phyloP scores from a whole-genome alignment of 2,888 invertebrate species.

The Clunio marinus region DNA sequence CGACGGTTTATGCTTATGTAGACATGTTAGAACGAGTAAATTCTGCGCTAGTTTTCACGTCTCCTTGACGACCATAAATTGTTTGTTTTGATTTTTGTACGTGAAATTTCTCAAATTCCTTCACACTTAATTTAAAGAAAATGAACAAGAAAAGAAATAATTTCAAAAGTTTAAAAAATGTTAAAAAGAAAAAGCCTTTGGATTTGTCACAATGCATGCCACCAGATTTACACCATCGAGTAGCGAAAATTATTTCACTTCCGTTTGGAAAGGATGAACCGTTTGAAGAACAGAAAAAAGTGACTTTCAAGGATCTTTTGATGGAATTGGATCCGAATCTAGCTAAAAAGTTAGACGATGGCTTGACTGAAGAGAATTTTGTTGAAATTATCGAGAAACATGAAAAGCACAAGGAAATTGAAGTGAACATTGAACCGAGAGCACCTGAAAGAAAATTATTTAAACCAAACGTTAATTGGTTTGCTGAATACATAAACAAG shows the following conservation, averaged over 20 bases:
- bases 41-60: too few species aligned
- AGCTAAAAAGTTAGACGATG: slow-evolving; percentile 32
- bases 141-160: too few species aligned
- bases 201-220: slow-evolving; percentile 48
- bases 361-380: slow-evolving; percentile 47
- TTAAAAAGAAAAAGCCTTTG: slow-evolving; percentile 29
- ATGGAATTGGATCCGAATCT: slow-evolving; percentile 41
- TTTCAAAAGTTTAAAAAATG: neutral
- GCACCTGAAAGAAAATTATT: slow-evolving; percentile 43
- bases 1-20: too few species aligned
- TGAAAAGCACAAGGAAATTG: slow-evolving; percentile 42
- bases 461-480: slow-evolving; percentile 46
- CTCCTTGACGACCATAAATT: too few species aligned
- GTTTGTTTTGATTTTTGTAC: too few species aligned
- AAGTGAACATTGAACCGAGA: slow-evolving; percentile 45
- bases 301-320: slow-evolving; percentile 40
- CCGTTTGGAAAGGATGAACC: slow-evolving; percentile 46
- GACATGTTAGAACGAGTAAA: too few species aligned
- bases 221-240: slow-evolving; percentile 44
- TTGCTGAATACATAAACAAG: slow-evolving; percentile 45
- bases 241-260: slow-evolving; percentile 46
- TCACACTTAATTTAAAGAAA: too few species aligned
- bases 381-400: slow-evolving; percentile 47
- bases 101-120: too few species aligned
- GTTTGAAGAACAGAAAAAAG: slow-evolving; percentile 44